These are phyloP conservation scores for Hypomesus transpacificus DNA, from an alignment of 2,113 vertebrate species.

Conservation along the genomic window DNA sequence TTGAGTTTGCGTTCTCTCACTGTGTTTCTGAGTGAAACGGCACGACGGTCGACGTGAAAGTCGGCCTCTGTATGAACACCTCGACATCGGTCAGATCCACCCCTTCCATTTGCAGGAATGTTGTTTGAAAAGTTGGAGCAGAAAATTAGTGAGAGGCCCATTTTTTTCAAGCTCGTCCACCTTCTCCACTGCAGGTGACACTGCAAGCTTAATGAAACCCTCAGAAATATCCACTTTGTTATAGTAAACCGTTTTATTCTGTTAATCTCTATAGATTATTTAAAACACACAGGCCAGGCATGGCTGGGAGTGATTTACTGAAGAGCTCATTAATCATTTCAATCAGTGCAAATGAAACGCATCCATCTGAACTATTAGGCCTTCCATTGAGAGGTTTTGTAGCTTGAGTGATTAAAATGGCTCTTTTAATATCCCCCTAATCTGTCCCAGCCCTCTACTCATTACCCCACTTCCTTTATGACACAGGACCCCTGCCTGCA, in stretches of 20 bases:
- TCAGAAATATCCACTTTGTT: neutral
- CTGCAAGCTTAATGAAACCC: neutral
- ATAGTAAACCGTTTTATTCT: conserved; percentile 12
- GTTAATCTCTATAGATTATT: conserved; percentile 10
- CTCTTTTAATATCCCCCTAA: conserved; percentile 72
- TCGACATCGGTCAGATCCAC: no score
- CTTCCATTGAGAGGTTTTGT: conserved; percentile 54
- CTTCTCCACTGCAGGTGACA: no score
- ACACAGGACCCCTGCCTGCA: conserved; percentile 65
- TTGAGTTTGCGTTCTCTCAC: no score
- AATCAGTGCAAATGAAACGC: conserved; percentile 67
- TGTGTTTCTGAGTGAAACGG: no score
- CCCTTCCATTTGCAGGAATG: no score
- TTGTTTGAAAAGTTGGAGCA: no score
- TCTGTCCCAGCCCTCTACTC: conserved; percentile 71
- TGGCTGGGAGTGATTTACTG: conserved; percentile 58
- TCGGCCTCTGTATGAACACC: no score
- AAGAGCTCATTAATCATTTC: conserved; percentile 62
- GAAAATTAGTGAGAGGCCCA: no score
- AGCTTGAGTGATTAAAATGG: conserved; percentile 69
- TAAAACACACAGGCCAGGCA: conserved; percentile 2
- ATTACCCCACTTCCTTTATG: conserved; percentile 68
- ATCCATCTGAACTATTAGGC: conserved; percentile 65
- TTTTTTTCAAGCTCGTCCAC: no score
- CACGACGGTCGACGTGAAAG: no score